These are phyloP conservation scores for Cyrtonyx montezumae DNA, from an alignment of 2,113 vertebrate genomes.

Conservation along the genomic window DNA sequence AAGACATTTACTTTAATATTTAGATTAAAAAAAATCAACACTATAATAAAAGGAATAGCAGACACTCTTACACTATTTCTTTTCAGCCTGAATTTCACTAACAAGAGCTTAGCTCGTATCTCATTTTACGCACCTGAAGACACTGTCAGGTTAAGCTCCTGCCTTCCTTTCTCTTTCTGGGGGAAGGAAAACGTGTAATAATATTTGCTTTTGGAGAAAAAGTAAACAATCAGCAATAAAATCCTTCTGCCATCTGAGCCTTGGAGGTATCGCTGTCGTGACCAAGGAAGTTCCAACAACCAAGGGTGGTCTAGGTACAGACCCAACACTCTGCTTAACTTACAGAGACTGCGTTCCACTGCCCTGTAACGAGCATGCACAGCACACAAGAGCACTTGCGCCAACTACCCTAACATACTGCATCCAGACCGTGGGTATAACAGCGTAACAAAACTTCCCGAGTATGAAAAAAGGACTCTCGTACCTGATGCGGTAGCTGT, in stretches of 20 bases:
- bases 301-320: not conserved
- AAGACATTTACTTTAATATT: conserved; percentile 28
- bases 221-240: not conserved
- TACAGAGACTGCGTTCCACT: not conserved
- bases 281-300: not conserved
- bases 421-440: not conserved
- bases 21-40: not conserved
- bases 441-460: not conserved
- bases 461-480: not conserved
- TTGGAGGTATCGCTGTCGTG: not conserved
- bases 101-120: not conserved
- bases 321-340: not conserved
- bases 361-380: not conserved
- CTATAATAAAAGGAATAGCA: not conserved
- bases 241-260: not conserved
- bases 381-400: not conserved
- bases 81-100: not conserved
- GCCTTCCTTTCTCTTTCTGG: not conserved
- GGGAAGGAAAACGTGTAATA: conserved; percentile 17
- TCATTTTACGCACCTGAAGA: not conserved
- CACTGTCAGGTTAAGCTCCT: not conserved
- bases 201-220: conserved; percentile 3
- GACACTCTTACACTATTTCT: not conserved
- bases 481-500: not conserved
- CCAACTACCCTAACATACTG: not conserved